Conservation (phyloP, 2,888 invertebrate genomes). For the Cryptus armator region DNA sequence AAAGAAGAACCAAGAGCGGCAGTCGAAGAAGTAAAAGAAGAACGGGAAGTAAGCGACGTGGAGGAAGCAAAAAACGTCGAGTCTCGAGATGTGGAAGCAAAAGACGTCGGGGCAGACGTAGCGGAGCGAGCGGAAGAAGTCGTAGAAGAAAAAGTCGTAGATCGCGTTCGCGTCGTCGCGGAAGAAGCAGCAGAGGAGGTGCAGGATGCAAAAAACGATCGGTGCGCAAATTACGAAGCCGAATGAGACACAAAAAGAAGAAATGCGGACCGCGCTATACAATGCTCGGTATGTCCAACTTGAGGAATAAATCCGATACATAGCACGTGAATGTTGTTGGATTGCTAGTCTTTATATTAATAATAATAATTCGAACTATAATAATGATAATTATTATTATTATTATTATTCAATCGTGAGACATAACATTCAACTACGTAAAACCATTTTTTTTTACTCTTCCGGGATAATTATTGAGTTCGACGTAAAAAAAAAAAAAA, state of each 20-base stretch:
- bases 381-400: background rate
- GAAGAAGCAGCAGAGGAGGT: constrained; percentile 11
- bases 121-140: constrained; percentile 28
- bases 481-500: background rate
- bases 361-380: background rate
- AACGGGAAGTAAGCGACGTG: constrained; percentile 24
- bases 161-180: constrained; percentile 49
- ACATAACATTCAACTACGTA: background rate
- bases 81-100: constrained; percentile 13
- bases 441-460: background rate
- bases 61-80: constrained; percentile 31
- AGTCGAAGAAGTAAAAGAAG: constrained; percentile 47
- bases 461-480: background rate
- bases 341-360: background rate
- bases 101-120: constrained; percentile 9
- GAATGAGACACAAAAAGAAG: constrained; percentile 19
- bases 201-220: constrained; percentile 11
- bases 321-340: constrained; percentile 49
- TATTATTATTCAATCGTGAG: background rate
- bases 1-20: constrained; percentile 12
- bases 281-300: constrained; percentile 18
- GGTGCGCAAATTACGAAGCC: constrained; percentile 40
- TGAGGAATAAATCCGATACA: constrained; percentile 50
- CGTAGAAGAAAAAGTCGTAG: constrained; percentile 35
- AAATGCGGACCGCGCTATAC: constrained; percentile 25